Evolutionary conservation across 1,140 invertebrate genomes (phyloP).

Genomic region (Periplaneta americana): DNA sequence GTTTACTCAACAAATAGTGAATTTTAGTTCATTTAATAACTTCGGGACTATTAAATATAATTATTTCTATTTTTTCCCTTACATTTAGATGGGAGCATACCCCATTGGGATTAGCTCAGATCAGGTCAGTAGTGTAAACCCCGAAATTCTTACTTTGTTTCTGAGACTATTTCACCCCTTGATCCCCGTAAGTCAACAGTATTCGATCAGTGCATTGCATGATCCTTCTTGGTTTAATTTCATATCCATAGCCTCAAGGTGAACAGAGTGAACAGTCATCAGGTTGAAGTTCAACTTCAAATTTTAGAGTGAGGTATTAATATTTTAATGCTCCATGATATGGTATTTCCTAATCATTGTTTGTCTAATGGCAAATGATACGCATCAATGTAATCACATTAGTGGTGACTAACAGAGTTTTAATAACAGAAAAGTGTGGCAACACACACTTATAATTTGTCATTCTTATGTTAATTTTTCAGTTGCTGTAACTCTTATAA

Average conservation of each 20-base stretch:
- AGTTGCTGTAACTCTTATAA: too few species aligned
- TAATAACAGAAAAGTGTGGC: too few species aligned
- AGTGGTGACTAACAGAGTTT: too few species aligned
- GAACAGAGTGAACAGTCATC: not conserved
- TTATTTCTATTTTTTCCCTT: not conserved
- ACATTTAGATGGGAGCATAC: not conserved
- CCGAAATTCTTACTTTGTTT: not conserved
- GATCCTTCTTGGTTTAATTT: not conserved
- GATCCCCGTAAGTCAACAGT: not conserved
- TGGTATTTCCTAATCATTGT: too few species aligned
- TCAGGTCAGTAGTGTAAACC: not conserved
- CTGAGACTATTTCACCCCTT: not conserved
- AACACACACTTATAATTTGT: too few species aligned
- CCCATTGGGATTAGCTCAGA: not conserved
- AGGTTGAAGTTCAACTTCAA: too few species aligned
- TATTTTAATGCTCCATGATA: too few species aligned
- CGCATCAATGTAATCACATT: too few species aligned
- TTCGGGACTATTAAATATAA: not conserved
- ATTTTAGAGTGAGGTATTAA: not conserved
- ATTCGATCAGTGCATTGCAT: not conserved
- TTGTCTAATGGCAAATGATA: too few species aligned
- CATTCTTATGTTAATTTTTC: too few species aligned
- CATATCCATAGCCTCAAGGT: not conserved
- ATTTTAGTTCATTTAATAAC: not conserved
- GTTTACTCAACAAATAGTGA: too few species aligned